Evolutionary conservation across 2,113 vertebrate species (phyloP).

Genomic region (Rhea pennata): DNA sequence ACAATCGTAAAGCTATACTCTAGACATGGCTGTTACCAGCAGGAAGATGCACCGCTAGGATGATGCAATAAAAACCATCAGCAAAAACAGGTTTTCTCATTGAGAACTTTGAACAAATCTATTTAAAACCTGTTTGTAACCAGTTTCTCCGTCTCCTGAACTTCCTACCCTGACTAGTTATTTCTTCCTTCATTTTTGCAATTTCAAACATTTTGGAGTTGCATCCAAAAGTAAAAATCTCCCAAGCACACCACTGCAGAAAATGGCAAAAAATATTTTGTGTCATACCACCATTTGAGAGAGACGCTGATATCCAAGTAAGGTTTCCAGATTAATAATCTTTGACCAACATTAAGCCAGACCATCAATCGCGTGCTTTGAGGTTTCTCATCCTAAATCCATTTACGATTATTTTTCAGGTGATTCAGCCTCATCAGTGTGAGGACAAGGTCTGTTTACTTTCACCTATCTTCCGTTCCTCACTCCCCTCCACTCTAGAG

Average conservation of each 20-base stretch:
- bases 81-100: slow-evolving; percentile 1
- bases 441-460: background rate
- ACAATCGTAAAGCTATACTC: background rate
- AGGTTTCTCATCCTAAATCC: background rate
- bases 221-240: background rate
- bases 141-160: background rate
- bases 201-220: background rate
- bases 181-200: background rate
- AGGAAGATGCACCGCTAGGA: background rate
- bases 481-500: background rate
- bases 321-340: background rate
- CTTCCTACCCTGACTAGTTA: background rate
- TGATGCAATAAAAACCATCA: slow-evolving; percentile 4
- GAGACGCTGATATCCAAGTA: background rate
- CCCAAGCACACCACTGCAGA: background rate
- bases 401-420: background rate
- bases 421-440: fast-evolving
- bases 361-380: fast-evolving
- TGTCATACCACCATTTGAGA: fast-evolving
- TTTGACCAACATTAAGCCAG: background rate
- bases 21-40: background rate
- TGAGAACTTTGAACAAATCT: background rate
- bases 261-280: fast-evolving
- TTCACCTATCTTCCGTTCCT: background rate
- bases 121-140: background rate